phyloP scores from a whole-genome alignment of 2,888 invertebrate genomes.

The Marronus borbonicus region DNA sequence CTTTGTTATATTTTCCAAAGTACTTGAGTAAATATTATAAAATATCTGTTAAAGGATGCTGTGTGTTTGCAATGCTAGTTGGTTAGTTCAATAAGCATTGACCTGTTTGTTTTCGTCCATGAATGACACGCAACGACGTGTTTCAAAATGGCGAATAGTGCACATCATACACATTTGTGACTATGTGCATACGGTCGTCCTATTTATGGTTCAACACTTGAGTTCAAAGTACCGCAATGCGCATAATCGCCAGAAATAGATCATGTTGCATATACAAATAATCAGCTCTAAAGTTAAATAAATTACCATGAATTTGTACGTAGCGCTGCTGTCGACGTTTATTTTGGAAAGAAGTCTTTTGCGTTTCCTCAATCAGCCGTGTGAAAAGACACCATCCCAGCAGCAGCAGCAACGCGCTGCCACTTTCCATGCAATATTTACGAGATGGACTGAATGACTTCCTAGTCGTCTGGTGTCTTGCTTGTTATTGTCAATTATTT shows the following conservation, averaged over 20 bases:
- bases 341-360: constrained; percentile 25
- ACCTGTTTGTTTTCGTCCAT: too few relatives aligned
- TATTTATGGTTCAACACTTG: constrained; percentile 52
- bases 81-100: neutral
- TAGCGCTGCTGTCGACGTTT: constrained; percentile 27
- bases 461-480: constrained; percentile 33
- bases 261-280: constrained; percentile 29
- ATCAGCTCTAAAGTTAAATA: constrained; percentile 26
- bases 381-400: constrained; percentile 14
- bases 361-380: constrained; percentile 43
- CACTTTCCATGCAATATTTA: constrained; percentile 25
- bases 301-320: constrained; percentile 36
- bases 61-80: neutral
- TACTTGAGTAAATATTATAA: too few relatives aligned
- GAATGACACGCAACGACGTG: constrained; percentile 4
- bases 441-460: constrained; percentile 34
- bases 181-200: constrained; percentile 32
- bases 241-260: constrained; percentile 47
- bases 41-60: too few relatives aligned
- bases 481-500: constrained; percentile 33
- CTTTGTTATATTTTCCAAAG: too few relatives aligned
- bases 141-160: constrained; percentile 30
- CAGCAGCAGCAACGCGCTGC: neutral
- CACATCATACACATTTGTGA: neutral
- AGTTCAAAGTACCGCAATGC: constrained; percentile 51